Evolutionary conservation across 1,140 invertebrate species (phyloP).

Genomic region (Drosophila leontia): DNA sequence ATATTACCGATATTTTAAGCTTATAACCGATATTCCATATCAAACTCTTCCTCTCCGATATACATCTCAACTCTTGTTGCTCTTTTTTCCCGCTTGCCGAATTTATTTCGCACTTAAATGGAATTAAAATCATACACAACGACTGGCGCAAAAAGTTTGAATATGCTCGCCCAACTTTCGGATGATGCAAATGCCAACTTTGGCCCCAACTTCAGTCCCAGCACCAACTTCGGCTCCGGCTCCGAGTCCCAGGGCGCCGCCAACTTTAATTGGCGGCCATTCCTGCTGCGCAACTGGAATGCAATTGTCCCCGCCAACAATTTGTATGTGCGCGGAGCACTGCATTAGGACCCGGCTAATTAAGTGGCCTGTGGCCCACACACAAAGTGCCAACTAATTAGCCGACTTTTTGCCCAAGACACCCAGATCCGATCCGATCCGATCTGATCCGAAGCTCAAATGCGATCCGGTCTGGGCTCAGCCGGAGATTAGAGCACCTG

Average conservation of each 20-base stretch:
- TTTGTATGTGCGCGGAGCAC: conserved; percentile 74
- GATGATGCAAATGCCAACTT: conserved; percentile 56
- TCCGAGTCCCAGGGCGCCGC: conserved; percentile 51
- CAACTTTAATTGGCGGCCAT: conserved; percentile 83
- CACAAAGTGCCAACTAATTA: conserved; percentile 81
- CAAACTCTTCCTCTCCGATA: background rate
- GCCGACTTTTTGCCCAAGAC: conserved; percentile 68
- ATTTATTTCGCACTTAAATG: conserved; percentile 68
- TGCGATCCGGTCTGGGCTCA: conserved; percentile 41
- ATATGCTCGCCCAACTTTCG: conserved; percentile 71
- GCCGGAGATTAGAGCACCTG: conserved; percentile 77
- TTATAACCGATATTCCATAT: background rate
- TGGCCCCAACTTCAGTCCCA: conserved; percentile 19
- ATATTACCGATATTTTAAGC: no score
- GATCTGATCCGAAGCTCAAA: background rate
- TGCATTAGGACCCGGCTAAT: conserved; percentile 68
- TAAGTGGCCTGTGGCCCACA: conserved; percentile 64
- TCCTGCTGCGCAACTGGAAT: conserved; percentile 82
- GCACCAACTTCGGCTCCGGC: conserved; percentile 10
- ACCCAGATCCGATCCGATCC: conserved; percentile 26
- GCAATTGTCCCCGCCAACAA: conserved; percentile 79
- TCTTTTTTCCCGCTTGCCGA: conserved; percentile 1
- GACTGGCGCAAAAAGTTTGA: conserved; percentile 70
- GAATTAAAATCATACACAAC: conserved; percentile 76
- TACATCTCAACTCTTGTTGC: conserved; percentile 3